Evolutionary conservation across 2,888 invertebrate genomes (phyloP).

Genomic region (Aphodius granarius): DNA sequence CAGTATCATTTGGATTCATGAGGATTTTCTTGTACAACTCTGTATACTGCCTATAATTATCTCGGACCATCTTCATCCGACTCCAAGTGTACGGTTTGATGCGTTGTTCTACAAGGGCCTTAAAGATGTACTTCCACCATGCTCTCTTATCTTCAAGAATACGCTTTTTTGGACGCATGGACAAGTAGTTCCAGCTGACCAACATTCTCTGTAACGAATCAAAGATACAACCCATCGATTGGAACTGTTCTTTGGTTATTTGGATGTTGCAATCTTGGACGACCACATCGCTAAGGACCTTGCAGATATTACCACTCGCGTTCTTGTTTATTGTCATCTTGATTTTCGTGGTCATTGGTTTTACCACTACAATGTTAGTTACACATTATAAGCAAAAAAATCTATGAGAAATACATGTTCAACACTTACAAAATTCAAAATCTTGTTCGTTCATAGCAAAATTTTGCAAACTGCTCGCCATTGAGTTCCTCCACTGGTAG

Average conservation of each 20-base stretch:
- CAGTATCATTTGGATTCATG: constrained; percentile 71
- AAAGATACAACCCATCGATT: constrained; percentile 61
- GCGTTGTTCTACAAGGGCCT: constrained; percentile 70
- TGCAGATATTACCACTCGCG: constrained; percentile 58
- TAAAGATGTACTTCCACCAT: constrained; percentile 80
- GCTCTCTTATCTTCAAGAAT: constrained; percentile 61
- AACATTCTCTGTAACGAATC: constrained; percentile 66
- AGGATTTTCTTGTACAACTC: constrained; percentile 71
- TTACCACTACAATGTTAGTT: constrained; percentile 65
- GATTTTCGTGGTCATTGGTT: constrained; percentile 76
- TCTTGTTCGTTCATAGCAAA: constrained; percentile 77
- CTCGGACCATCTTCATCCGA: constrained; percentile 67
- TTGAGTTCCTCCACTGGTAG: constrained; percentile 74
- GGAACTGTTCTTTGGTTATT: constrained; percentile 71
- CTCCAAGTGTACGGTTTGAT: constrained; percentile 76
- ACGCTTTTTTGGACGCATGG: constrained; percentile 44
- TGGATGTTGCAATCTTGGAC: constrained; percentile 76
- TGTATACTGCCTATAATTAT: constrained; percentile 70
- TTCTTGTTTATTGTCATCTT: constrained; percentile 70
- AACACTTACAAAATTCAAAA: constrained; percentile 80
- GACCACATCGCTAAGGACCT: constrained; percentile 70
- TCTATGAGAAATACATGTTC: background rate
- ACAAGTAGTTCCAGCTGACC: constrained; percentile 62
- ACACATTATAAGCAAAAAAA: background rate
- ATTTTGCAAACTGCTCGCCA: constrained; percentile 74